Conservation (phyloP, 2,113 vertebrate species). For the Laterallus jamaicensis region DNA sequence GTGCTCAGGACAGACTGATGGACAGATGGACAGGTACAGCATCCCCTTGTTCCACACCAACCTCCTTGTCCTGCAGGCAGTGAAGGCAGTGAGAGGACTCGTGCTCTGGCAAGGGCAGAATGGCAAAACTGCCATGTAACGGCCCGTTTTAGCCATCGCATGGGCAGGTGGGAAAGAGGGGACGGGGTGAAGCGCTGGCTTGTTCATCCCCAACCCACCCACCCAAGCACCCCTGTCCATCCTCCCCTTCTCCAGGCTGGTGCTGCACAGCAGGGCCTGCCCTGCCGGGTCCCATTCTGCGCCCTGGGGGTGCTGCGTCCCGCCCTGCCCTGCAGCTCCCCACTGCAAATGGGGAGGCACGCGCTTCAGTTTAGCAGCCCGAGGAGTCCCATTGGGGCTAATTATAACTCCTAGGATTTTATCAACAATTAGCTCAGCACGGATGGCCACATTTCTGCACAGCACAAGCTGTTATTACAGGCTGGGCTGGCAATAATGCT, state of each 20-base stretch:
- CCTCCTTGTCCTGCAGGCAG: neutral
- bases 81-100: neutral
- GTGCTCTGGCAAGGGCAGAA: neutral
- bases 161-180: neutral
- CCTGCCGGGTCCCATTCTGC: rapidly evolving
- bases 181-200: neutral
- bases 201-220: neutral
- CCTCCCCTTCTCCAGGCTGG: neutral
- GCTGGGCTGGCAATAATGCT: neutral
- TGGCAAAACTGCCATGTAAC: neutral
- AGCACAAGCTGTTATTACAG: neutral
- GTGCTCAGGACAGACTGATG: neutral
- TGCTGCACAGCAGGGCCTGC: rapidly evolving
- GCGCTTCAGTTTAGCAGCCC: neutral
- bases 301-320: neutral
- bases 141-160: neutral
- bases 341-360: neutral
- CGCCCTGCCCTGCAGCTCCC: neutral
- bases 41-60: neutral
- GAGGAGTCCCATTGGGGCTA: neutral
- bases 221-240: rapidly evolving
- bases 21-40: neutral
- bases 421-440: slow-evolving; percentile 64
- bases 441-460: slow-evolving; percentile 49
- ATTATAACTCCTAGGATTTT: slow-evolving; percentile 63